Conservation (phyloP, 2,797 vertebrate species). For the Malurus splendens region DNA sequence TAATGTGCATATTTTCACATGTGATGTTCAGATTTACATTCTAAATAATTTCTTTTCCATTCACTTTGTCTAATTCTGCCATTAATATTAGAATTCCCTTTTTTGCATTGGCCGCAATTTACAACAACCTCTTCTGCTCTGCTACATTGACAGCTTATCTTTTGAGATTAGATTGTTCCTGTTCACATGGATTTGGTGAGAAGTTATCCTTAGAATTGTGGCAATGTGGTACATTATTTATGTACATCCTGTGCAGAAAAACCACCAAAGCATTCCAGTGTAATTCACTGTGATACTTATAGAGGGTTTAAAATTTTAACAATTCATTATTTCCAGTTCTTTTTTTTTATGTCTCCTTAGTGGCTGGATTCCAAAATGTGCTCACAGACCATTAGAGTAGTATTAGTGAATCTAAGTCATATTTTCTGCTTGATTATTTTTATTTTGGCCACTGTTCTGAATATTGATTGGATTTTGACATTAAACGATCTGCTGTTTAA, state of each 20-base stretch:
- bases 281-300: neutral
- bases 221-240: neutral
- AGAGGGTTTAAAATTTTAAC: neutral
- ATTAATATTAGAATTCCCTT: neutral
- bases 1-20: neutral
- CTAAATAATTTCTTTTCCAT: neutral
- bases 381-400: neutral
- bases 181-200: neutral
- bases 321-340: neutral
- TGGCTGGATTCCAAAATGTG: neutral
- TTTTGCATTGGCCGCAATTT: neutral
- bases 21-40: neutral
- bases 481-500: neutral
- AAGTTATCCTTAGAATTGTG: neutral
- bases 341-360: neutral
- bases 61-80: neutral
- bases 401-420: neutral
- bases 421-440: neutral
- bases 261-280: neutral
- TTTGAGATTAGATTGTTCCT: neutral
- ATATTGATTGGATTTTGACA: neutral
- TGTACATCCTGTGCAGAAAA: neutral
- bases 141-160: neutral
- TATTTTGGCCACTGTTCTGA: neutral
- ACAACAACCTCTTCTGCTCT: neutral